These are phyloP conservation scores for Sialis lutaria DNA, from an alignment of 2,888 invertebrate species.

Conservation along the genomic window DNA sequence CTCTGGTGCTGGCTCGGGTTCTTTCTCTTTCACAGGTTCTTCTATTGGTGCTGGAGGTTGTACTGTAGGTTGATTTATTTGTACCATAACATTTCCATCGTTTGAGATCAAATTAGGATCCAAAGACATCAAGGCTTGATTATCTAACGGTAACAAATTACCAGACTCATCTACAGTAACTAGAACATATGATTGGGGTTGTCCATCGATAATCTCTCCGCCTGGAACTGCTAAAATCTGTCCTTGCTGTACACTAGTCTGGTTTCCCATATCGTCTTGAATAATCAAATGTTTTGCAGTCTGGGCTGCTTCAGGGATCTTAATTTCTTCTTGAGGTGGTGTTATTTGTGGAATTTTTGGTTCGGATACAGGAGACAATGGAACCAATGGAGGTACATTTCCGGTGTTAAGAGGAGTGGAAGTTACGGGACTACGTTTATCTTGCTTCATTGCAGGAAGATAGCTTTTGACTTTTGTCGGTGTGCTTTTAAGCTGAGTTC, in stretches of 20 bases:
- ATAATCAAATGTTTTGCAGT: constrained; percentile 21
- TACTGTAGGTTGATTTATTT: constrained; percentile 25
- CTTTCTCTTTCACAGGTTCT: not conserved
- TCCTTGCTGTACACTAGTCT: constrained; percentile 33
- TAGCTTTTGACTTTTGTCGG: not conserved
- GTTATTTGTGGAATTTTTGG: not conserved
- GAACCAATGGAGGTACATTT: constrained; percentile 3
- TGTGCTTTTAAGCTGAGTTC: not conserved
- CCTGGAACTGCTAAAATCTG: constrained; percentile 57
- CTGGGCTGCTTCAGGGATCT: not conserved
- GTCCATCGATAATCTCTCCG: constrained; percentile 52
- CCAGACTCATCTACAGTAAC: constrained; percentile 55
- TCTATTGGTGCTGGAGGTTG: constrained; percentile 12
- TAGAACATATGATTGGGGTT: constrained; percentile 53
- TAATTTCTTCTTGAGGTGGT: not conserved
- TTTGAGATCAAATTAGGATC: constrained; percentile 31
- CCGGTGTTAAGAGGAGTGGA: not conserved
- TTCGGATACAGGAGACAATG: constrained; percentile 2
- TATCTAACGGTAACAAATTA: constrained; percentile 52
- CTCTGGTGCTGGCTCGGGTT: not conserved
- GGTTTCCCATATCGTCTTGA: constrained; percentile 24
- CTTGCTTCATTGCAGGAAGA: constrained; percentile 3
- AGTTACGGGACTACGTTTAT: constrained; percentile 8
- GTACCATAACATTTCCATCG: constrained; percentile 31
- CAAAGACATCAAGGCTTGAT: constrained; percentile 41